Base-by-base conservation (phyloP, 2,113 vertebrate genomes). In the Gnathonemus longibarbis region DNA sequence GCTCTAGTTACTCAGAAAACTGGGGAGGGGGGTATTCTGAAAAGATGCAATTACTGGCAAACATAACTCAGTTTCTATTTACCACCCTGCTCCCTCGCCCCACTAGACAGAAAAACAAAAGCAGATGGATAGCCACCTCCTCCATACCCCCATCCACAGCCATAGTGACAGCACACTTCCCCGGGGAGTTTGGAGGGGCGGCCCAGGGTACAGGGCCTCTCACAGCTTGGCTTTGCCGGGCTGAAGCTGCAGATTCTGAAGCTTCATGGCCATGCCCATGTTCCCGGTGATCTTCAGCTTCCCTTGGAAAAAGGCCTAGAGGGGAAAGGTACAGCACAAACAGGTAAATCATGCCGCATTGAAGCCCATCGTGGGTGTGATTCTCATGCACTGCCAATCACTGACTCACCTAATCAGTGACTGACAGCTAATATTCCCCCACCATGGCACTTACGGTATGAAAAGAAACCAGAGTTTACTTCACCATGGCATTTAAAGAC, bases 251-350 rank as follows among this genome's bases (percentile, higher is more conserved):
- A 99, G 96, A 90, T 88, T 98, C 93, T 98, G 97, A 91, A 99
- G 96, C 94, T 99, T 99, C 98, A 99, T 97, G 83, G 97, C 98
- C 95, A 99, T 93, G 77, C 95, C 97, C 97, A 98, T 98, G 94
- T 98, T 98, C 70, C 98, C 98, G 90, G 95, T 90, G 89, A 99
- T 93, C 96, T 99, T 99, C 95, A 99, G 92, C 93, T 98, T 98
- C 21, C 98, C 98, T 95, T 98, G 97, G 93, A 98, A 97, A 94
- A 97, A 99, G 2, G 97, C 98, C 98, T 96, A 92, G 56, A 27
- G 80, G 90, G 10, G 89, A 39, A 53, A 48, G 86, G 42, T 35
- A 90, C 1, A 19, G 49, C 70, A 90, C 2, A 87, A 35, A 35
- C 50, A 50, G 19, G 21, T 56, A 42, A 56, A 80, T 27, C 49